Base-by-base conservation (phyloP, 1,140 invertebrate species). In the Lepidurus couesii region DNA sequence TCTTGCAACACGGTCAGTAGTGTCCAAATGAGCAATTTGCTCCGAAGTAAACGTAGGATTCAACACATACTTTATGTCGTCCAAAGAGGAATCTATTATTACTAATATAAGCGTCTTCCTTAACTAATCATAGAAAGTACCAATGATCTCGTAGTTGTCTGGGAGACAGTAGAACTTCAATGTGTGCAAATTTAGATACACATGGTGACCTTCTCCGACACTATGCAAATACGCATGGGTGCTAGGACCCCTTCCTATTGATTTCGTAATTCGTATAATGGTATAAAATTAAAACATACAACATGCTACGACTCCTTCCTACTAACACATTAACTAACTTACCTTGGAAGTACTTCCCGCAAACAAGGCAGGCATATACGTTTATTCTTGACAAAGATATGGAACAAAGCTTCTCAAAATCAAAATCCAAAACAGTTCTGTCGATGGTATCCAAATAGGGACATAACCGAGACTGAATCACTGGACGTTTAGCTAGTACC, bases 341-440 rank as follows among this genome's bases (percentile, higher is more conserved):
- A 89, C 91, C 91, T 89, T 93, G 98, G 84, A 99, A 99, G 85
- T 99, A 99, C 87, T 99, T 99, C 26, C 98, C 98, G 86, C 98
- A 99, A 2, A 99, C 96, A 44, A 99, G 88, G 85, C 98, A 99
- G n/a, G 97, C 98, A 86, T 99, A 99, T 34, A 99, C 97, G 89
- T 99, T 99, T 77, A 99, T 97, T 84, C 98, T 92, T 0, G 97
- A 98, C 73, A 99, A 85, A 4, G 97, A 98, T 26, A 99, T 92
- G 1, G 97, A 99, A 85, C 98, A 99, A 5, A 99, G 86, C 85
- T 99, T 99, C 85, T 99, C 98, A 89, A 99, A 99, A 88, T 99
- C 98, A 89, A 99, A 99, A 87, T 99, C 98, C 75, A 99, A 86
- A 81, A 98, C 91, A 84, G 97, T 95, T 75, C 96, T 89, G 86